Base-by-base conservation (phyloP, 2,113 vertebrate species). In the Ageneiosus marmoratus region DNA sequence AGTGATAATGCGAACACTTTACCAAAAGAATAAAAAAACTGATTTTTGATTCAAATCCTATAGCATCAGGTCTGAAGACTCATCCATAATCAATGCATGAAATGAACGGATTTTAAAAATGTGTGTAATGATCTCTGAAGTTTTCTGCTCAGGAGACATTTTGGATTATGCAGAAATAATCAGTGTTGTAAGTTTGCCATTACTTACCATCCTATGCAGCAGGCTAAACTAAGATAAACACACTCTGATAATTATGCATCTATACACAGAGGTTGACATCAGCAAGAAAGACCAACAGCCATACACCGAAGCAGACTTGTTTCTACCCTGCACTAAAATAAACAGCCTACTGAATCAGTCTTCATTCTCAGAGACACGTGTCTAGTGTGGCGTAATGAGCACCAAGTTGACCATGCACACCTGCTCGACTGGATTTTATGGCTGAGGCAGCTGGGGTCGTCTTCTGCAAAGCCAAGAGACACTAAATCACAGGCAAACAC, bases 351-450 rank as follows among this genome's bases (percentile, higher is more conserved):
- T 16, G 62, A 73, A 53, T 56, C 53, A 48, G 73, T 15, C 34
- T 76, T 84, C 81, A 46, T 81, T 55, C 58, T 80, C 41, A 83
- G 69, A 22, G 18, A 51, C 18, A n/a, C 80, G 56, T 34, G 53
- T 58, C 70, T 44, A 27, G 60, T 18, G 32, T 32, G 34, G 67
- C 27, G 69, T 82, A 60, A 81, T 46, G 37, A 67, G 65, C 32
- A 20, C 53, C n/a, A 55, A 62, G 76, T 58, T 79, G 65, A 41
- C 58, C 81, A 70, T 58, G 56, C 50, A 80, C 87, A 88, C 80
- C 85, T 86, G 88, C 81, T 84, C 62, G 75, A 51, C 65, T 77
- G 72, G 81, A 74, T 76, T 86, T 89, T 86, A 88, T 44, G 73
- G 56, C 67, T 29, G 29, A 77, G 60, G 84, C 84, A 86, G 84